Evolutionary conservation across 2,113 vertebrate species (phyloP), one percentile per base, ranked within the genome.

Genomic region (Lycaon pictus): DNA sequence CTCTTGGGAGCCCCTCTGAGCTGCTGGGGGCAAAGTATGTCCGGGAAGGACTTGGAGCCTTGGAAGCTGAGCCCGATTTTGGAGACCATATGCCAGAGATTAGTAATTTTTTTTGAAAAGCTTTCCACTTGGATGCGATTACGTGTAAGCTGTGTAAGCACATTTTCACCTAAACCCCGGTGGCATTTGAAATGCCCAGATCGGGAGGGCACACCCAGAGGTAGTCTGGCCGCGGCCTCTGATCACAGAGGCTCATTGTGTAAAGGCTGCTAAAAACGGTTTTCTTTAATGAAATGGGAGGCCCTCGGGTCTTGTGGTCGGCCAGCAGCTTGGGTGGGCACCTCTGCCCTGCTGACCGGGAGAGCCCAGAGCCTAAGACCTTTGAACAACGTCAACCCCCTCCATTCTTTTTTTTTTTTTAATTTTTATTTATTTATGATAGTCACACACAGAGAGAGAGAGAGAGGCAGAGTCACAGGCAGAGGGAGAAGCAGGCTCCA

Each of bases 211-310:
- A 35, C 32, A 35, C 32, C 58, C 20, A 20, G n/a, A 37, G 53
- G 25, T 12, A 43, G 43, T 16, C 13, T 16, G 71, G 15, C 43
- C 43, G 43, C 43, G 43, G 43, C 43, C 43, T 43, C 43, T 43
- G 43, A 43, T 43, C 43, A 6, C 53, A 19, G n/a, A 12, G 35
- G 69, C 35, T 72, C n/a, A 2, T 22, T 20, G n/a, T 4, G 5
- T 7, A 2, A 35, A 19, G 29, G 53, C 20, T 25, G 51, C 13
- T 13, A 23, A 62, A 9, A 32, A 4, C 7, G 1, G 1, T n/a
- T 32, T 80, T 53, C 53, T 81, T 19, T 20, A 6, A 22, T 5
- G 29, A 11, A 32, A 79, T 5, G 48, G 48, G 76, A n/a, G 32
- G 77, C 35, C 5, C 20, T 22, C 4, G 13, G 83, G 17, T 1